Evolutionary conservation across 1,140 invertebrate species (phyloP), one percentile per base, ranked within the genome.

Genomic region (Elymnias hypermnestra): DNA sequence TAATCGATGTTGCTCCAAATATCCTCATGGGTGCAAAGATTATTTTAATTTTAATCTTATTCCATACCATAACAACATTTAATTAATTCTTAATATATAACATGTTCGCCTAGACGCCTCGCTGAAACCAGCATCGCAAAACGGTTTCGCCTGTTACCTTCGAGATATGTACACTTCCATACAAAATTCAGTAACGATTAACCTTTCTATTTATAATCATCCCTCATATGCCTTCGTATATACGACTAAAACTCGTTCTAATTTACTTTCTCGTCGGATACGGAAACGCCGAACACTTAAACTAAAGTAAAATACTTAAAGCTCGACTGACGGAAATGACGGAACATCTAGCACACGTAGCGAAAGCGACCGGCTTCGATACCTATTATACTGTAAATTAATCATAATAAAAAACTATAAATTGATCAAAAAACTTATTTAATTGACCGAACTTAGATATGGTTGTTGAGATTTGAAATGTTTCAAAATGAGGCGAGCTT

Each of bases 141-240:
- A n/a, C 2, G 1, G 9, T 12, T 12, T 26, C 6, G 6, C 6
- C 18, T 49, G 50, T 57, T 57, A 23, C 51, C 29, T 26, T 38
- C 47, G 28, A 48, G 51, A 58, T 58, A 58, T 58, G 56, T 58
- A 58, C 56, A 54, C 56, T 46, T 54, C 43, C 51, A 41, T 21
- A 38, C 9, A 28, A 25, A 19, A 21, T 14, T 33, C 33, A 28
- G 8, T 35, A n/a, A 17, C 31, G 15, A 6, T 10, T 29, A 17
- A 33, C 26, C 19, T 6, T 26, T 10, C 19, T 38, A 18, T 4
- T 21, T 37, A 21, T 6, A 6, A 38, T 38, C 18, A 38, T 15
- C 5, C 13, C 14, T 33, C n/a, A 3, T 12, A 5, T 4, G 5
- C 17, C 15, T 29, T 29, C n/a, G n/a, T 15, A 21, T 5, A 17